Evolutionary conservation across 2,888 invertebrate species (phyloP).

Genomic region (Conops quadrifasciatus): DNA sequence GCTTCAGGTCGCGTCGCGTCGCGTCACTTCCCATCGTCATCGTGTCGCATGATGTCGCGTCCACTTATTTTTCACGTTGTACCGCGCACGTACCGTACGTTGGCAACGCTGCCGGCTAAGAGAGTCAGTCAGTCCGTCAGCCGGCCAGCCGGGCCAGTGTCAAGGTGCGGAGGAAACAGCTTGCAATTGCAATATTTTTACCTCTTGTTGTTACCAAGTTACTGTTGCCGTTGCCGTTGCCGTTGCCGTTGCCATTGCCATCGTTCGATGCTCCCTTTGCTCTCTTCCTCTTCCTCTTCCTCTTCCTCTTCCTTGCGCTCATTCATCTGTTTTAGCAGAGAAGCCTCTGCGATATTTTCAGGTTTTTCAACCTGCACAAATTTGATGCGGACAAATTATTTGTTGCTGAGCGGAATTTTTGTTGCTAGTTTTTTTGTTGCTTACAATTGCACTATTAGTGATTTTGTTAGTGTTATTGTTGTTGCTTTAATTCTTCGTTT

Average conservation of each 20-base stretch:
- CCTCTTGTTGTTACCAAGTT: constrained; percentile 10
- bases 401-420: constrained; percentile 6
- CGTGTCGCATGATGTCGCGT: neutral
- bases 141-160: neutral
- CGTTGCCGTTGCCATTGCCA: constrained; percentile 39
- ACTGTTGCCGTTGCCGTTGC: constrained; percentile 1
- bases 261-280: neutral
- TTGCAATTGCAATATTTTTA: constrained; percentile 4
- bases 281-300: neutral
- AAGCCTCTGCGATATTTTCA: neutral
- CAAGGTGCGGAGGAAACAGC: neutral
- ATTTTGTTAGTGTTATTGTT: no score
- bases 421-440: neutral
- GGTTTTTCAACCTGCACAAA: neutral
- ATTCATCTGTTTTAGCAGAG: neutral
- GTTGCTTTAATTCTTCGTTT: neutral
- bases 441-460: no score
- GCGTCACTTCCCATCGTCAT: neutral
- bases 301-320: neutral
- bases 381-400: neutral
- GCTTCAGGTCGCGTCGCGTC: neutral
- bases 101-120: constrained; percentile 2
- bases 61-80: neutral
- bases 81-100: neutral
- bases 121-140: no score